Percentiles rank a stretch among this genome's conserved stretches.
Conservation (phyloP, 2,113 vertebrate genomes). For the Lontra canadensis region DNA sequence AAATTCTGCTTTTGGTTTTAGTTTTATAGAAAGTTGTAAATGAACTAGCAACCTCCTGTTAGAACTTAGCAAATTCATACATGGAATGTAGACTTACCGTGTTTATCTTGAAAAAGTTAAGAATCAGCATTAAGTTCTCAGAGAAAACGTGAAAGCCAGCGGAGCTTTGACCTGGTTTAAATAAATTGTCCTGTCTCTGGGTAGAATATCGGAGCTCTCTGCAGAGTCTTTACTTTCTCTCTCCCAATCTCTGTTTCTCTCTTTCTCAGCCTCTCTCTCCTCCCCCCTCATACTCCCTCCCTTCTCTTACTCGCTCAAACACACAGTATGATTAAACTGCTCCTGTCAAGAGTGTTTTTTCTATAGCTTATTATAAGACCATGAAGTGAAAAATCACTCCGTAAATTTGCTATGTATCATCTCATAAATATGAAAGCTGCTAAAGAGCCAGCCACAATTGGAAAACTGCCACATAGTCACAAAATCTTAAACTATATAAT, state of each 20-base stretch:
- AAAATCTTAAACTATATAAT: neutral
- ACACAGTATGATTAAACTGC: conserved; percentile 74
- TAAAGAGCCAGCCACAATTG: neutral
- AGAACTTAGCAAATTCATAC: conserved; percentile 10
- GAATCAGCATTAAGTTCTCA: conserved; percentile 56
- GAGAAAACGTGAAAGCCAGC: conserved; percentile 43
- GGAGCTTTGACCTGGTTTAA: conserved; percentile 72
- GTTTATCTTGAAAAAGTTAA: conserved; percentile 73
- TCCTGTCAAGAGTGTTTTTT: conserved; percentile 75
- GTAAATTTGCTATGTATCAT: conserved; percentile 65
- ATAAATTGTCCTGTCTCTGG: conserved; percentile 50
- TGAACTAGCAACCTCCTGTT: neutral
- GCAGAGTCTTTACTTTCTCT: neutral
- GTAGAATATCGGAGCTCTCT: conserved; percentile 65
- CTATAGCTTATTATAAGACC: conserved; percentile 75
- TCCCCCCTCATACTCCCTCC: neutral
- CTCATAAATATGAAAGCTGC: conserved; percentile 52
- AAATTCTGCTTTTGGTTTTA: conserved; percentile 37
- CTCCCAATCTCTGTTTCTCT: neutral
- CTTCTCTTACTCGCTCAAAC: neutral
- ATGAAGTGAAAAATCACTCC: conserved; percentile 61
- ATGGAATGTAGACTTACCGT: conserved; percentile 81
- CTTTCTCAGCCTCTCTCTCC: neutral
- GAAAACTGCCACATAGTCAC: neutral
- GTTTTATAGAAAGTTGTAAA: conserved; percentile 37